phyloP scores from a whole-genome alignment of 2,797 vertebrate species.

The Tragelaphus eurycerus region DNA sequence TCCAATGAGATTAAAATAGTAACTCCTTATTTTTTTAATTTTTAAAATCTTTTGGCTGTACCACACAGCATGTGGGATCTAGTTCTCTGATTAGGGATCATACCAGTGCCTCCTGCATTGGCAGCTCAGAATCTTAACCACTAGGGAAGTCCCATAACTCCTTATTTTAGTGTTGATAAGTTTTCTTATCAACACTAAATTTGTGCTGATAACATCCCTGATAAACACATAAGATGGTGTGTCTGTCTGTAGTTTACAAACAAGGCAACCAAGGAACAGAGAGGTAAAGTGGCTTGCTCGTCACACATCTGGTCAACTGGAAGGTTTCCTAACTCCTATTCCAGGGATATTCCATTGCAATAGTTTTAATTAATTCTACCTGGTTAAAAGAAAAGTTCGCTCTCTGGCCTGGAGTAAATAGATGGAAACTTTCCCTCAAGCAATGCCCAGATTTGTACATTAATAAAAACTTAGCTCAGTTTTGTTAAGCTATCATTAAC shows the following conservation, averaged over 20 bases:
- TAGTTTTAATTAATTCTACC: neutral
- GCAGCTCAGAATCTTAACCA: neutral
- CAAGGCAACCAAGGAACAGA: neutral
- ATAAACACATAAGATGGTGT: neutral
- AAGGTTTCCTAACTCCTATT: neutral
- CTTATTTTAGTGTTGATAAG: neutral
- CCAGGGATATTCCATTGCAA: neutral
- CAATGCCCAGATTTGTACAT: neutral
- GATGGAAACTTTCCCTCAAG: neutral
- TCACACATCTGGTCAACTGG: neutral
- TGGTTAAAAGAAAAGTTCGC: neutral
- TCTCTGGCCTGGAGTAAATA: neutral
- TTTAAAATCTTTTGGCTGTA: neutral
- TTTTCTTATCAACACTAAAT: neutral
- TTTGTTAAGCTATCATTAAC: neutral
- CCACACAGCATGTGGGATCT: neutral
- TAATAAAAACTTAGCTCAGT: slow-evolving; percentile 9
- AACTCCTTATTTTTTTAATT: neutral
- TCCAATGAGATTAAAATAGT: slow-evolving; percentile 26
- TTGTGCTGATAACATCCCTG: neutral
- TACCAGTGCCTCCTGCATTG: neutral
- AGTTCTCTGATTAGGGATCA: neutral
- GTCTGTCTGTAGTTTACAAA: neutral
- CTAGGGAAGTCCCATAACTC: neutral
- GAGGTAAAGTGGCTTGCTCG: neutral